These are phyloP conservation scores for Enteromius thamalakanensis DNA, from an alignment of 2,797 vertebrate species.

Conservation along the genomic window DNA sequence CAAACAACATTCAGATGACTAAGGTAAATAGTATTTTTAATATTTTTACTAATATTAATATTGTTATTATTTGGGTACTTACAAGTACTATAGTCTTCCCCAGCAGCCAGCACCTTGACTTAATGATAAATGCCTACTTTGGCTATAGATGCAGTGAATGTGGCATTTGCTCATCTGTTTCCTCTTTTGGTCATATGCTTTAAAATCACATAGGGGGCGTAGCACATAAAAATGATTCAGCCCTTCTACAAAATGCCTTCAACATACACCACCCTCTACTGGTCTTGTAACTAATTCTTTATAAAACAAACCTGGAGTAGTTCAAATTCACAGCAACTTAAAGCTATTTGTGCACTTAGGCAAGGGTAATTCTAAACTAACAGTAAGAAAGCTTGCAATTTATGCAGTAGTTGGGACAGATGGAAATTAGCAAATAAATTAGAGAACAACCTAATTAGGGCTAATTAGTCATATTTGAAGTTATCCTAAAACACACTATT, in stretches of 20 bases:
- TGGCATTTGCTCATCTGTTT: not conserved
- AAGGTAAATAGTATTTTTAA: not conserved
- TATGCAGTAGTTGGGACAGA: not conserved
- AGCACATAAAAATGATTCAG: not conserved
- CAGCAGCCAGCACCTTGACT: not conserved
- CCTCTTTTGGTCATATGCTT: slow-evolving; percentile 19
- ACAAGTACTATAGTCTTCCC: not conserved
- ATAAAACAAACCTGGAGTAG: not conserved
- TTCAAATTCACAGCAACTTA: not conserved
- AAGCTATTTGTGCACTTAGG: not conserved
- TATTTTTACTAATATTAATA: not conserved
- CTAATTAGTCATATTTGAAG: not conserved
- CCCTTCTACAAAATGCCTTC: not conserved
- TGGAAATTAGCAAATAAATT: not conserved
- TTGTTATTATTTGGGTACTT: slow-evolving; percentile 11
- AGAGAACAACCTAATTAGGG: not conserved
- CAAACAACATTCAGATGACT: not conserved
- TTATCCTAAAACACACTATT: not conserved
- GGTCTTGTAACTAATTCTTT: not conserved
- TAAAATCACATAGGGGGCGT: not conserved
- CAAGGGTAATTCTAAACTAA: not conserved
- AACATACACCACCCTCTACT: slow-evolving; percentile 25
- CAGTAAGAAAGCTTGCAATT: not conserved
- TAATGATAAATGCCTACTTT: not conserved
- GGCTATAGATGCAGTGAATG: not conserved